Evolutionary conservation across 2,797 vertebrate genomes (phyloP), one percentile per base, ranked within the genome.

Genomic region (Eremophila alpestris): DNA sequence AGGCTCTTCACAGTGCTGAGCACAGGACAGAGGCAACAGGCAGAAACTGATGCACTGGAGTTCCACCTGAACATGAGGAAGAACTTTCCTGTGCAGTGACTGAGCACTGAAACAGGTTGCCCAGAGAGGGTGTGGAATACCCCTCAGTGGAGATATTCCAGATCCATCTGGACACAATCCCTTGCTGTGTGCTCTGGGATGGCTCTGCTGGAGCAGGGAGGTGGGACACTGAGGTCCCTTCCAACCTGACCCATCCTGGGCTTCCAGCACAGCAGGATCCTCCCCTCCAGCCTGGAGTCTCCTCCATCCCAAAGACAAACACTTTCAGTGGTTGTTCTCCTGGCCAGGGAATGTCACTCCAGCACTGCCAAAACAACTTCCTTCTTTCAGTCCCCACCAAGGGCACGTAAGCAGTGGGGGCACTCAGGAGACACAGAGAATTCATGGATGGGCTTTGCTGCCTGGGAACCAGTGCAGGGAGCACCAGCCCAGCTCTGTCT

Each of bases 151-250:
- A n/a, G 19, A 29, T 23, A n/a, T 16, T 20, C 41, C 41, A 63
- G 58, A 46, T 4, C 41, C 34, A 40, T n/a, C 58, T 32, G n/a
- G 49, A 46, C 1, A 40, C 41, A 46, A 13, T 11, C 15, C n/a
- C 1, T 0, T 29, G 58, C 68, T 3, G 0, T n/a, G n/a, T 29
- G 41, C 58, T n/a, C 29, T n/a, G 41, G 49, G n/a, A 19, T 29
- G 40, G 13, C 49, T 19, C 49, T 63, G 34, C 34, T 63, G 43
- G 80, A 63, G 16, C 23, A 63, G 41, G 41, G 8, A 55, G 24
- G 7, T 73, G 41, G 41, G 41, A 54, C 29, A 6, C 9, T 18
- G 19, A 46, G n/a, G 23, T n/a, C 7, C 21, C 62, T 65, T 60
- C 46, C 62, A 74, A 11, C 30, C 30, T 59, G 16, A 30, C 11